A percentile compares a stretch with the other conserved stretches of the same genome.
phyloP scores from a whole-genome alignment of 2,113 vertebrate species.

The Psettodes erumei region DNA sequence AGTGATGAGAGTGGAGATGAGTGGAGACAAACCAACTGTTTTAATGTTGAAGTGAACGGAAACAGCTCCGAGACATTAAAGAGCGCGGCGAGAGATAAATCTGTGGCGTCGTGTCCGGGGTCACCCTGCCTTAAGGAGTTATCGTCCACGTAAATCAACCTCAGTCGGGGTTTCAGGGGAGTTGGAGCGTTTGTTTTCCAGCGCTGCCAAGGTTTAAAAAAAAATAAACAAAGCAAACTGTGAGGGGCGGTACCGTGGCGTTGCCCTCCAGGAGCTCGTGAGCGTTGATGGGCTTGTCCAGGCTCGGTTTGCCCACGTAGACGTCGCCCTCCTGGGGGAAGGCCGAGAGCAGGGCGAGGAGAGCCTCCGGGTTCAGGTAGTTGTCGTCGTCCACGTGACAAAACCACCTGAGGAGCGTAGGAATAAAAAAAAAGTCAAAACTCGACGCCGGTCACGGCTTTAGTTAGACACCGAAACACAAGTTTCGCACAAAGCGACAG shows the following conservation, averaged over 20 bases:
- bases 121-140: conserved; percentile 17
- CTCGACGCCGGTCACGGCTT: too few relatives aligned
- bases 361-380: conserved; percentile 87
- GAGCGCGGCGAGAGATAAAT: too few relatives aligned
- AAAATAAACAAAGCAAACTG: neutral
- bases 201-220: neutral
- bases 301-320: conserved; percentile 92
- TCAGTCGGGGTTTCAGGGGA: neutral
- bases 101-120: neutral
- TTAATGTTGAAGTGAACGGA: too few relatives aligned
- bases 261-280: conserved; percentile 85
- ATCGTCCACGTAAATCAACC: conserved; percentile 28
- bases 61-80: conserved; percentile 14
- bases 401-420: conserved; percentile 85
- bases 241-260: conserved; percentile 81
- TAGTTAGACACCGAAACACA: too few relatives aligned
- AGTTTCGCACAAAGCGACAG: too few relatives aligned
- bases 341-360: conserved; percentile 84
- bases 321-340: conserved; percentile 81
- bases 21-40: too few relatives aligned
- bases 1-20: neutral
- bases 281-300: conserved; percentile 90
- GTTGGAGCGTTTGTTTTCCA: neutral
- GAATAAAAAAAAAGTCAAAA: neutral
- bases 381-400: conserved; percentile 96